Conservation (phyloP, 2,113 vertebrate genomes). For the Oreochromis niloticus region DNA sequence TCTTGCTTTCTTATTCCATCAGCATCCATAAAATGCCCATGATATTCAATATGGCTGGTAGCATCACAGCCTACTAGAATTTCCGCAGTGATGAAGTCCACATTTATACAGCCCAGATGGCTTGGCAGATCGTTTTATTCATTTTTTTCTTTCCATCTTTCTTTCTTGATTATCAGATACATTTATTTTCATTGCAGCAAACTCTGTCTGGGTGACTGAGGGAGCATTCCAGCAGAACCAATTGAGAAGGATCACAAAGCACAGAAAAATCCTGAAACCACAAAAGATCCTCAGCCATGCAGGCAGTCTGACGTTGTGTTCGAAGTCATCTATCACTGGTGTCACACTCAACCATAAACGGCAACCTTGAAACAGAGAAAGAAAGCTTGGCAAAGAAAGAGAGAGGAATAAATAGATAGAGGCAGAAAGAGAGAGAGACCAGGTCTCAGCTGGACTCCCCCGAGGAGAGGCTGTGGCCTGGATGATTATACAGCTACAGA, state of each 20-base stretch:
- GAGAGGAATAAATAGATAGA: neutral
- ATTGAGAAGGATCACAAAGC: neutral
- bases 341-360: slow-evolving; percentile 44
- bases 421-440: neutral
- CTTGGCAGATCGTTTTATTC: slow-evolving; percentile 11
- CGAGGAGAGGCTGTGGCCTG: slow-evolving; percentile 56
- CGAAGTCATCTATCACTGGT: slow-evolving; percentile 59
- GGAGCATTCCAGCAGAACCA: slow-evolving; percentile 4
- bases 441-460: slow-evolving; percentile 65
- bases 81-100: slow-evolving; percentile 45
- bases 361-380: slow-evolving; percentile 46
- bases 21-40: slow-evolving; percentile 36
- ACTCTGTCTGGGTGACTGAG: neutral
- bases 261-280: slow-evolving; percentile 32
- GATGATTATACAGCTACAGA: slow-evolving; percentile 68
- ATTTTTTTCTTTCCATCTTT: neutral
- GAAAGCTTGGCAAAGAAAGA: slow-evolving; percentile 7
- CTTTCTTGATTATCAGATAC: neutral
- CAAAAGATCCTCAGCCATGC: slow-evolving; percentile 31
- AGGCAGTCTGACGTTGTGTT: slow-evolving; percentile 38
- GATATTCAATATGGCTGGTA: slow-evolving; percentile 59
- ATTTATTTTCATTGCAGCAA: slow-evolving; percentile 4
- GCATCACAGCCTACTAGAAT: slow-evolving; percentile 47
- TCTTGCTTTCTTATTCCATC: slow-evolving; percentile 2
- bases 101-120: slow-evolving; percentile 58